Evolutionary conservation across 2,888 invertebrate genomes (phyloP).

Genomic region (Oasisia sp.): DNA sequence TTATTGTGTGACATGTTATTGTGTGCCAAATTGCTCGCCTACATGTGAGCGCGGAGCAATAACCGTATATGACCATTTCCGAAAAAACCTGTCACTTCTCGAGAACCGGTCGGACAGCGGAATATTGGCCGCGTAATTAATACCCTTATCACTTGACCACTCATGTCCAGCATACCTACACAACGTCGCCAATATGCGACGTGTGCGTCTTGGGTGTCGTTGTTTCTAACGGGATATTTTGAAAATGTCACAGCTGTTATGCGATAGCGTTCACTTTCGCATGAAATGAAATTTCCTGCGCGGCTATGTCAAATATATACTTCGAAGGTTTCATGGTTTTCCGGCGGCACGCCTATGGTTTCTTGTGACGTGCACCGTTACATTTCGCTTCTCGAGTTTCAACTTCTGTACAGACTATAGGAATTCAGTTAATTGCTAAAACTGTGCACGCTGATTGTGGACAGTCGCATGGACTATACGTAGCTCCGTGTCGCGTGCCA

Average conservation of each 20-base stretch:
- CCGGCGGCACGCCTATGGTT: not conserved
- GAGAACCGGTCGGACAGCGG: not conserved
- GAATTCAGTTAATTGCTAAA: not conserved
- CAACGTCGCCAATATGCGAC: not conserved
- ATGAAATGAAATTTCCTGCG: not conserved
- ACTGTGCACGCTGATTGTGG: no score
- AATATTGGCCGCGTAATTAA: not conserved
- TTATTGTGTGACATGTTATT: slow-evolving; percentile 1
- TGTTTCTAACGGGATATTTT: not conserved
- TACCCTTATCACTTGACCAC: not conserved
- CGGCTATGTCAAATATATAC: not conserved
- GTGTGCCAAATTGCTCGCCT: not conserved
- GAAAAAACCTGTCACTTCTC: not conserved
- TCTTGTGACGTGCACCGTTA: not conserved
- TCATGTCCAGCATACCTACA: not conserved
- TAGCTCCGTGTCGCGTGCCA: no score
- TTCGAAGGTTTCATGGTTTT: not conserved
- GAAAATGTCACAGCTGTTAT: not conserved
- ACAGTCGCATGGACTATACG: no score
- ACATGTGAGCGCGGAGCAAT: not conserved
- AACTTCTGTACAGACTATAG: not conserved
- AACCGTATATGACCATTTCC: not conserved
- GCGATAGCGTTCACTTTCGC: not conserved
- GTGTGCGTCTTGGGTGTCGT: not conserved
- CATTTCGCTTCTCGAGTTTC: not conserved